A percentile compares a stretch with the other conserved stretches of the same genome.
Conservation (phyloP, 2,797 vertebrate species). For the Bradypodion pumilum region DNA sequence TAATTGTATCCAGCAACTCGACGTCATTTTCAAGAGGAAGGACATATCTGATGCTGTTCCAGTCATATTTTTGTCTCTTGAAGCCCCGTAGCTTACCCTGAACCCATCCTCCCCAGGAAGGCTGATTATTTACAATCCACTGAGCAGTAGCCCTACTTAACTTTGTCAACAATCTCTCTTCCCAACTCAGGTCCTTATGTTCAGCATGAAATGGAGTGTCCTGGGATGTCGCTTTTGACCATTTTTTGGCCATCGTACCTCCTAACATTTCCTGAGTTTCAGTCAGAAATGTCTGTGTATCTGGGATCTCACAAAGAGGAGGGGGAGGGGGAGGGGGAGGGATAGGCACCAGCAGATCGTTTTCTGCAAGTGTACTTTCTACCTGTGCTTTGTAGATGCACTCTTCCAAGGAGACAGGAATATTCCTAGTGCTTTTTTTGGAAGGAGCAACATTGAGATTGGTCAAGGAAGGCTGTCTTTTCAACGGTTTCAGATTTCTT, state of each 20-base stretch:
- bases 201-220: neutral
- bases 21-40: slow-evolving; percentile 56
- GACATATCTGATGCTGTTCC: slow-evolving; percentile 67
- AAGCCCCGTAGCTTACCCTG: slow-evolving; percentile 56
- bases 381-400: slow-evolving; percentile 22
- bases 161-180: slow-evolving; percentile 64
- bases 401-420: slow-evolving; percentile 24
- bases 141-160: slow-evolving; percentile 67
- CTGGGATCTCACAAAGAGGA: neutral
- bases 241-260: neutral
- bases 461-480: neutral
- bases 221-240: slow-evolving; percentile 34
- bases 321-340: neutral
- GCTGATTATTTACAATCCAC: slow-evolving; percentile 68
- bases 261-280: slow-evolving; percentile 18
- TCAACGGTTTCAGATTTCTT: neutral
- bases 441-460: neutral
- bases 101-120: slow-evolving; percentile 36
- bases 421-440: neutral
- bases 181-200: slow-evolving; percentile 51
- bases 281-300: slow-evolving; percentile 13
- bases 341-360: neutral
- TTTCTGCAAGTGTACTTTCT: neutral
- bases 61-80: slow-evolving; percentile 64
- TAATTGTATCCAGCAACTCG: slow-evolving; percentile 52